Percentiles rank a stretch among this genome's conserved stretches.
phyloP scores from a whole-genome alignment of 2,797 vertebrate genomes.

The Cuniculus paca region DNA sequence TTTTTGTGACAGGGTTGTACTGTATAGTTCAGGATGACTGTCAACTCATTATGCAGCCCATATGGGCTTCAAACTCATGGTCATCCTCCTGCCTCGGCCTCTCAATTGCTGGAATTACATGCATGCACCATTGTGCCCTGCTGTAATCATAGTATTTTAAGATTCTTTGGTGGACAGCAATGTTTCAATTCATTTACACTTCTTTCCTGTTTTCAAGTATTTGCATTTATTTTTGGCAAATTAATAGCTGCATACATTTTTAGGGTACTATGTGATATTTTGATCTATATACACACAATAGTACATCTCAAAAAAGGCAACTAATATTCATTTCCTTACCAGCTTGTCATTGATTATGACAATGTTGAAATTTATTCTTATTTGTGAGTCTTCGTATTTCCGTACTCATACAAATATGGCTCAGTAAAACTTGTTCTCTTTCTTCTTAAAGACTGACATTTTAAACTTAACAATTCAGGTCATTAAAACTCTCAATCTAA shows the following conservation, averaged over 20 bases:
- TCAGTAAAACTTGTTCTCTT: neutral
- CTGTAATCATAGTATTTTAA: neutral
- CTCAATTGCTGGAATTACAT: neutral
- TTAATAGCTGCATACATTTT: neutral
- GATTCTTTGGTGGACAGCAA: neutral
- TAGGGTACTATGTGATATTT: neutral
- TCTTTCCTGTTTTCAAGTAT: neutral
- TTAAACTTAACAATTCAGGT: neutral
- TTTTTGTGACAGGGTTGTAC: neutral
- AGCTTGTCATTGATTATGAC: neutral
- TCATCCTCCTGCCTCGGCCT: neutral
- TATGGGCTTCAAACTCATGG: too few relatives aligned
- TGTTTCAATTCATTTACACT: neutral
- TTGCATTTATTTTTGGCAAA: neutral
- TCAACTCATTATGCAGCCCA: neutral
- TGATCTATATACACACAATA: neutral
- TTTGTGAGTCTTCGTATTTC: neutral
- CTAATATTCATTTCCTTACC: neutral
- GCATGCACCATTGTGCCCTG: neutral
- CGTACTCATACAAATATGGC: neutral
- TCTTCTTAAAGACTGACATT: neutral
- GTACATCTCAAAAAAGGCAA: neutral
- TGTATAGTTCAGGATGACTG: neutral
- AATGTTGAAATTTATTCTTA: neutral
- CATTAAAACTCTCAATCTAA: neutral